Base-by-base conservation (phyloP, 1,140 invertebrate genomes). In the Heliconius congener region DNA sequence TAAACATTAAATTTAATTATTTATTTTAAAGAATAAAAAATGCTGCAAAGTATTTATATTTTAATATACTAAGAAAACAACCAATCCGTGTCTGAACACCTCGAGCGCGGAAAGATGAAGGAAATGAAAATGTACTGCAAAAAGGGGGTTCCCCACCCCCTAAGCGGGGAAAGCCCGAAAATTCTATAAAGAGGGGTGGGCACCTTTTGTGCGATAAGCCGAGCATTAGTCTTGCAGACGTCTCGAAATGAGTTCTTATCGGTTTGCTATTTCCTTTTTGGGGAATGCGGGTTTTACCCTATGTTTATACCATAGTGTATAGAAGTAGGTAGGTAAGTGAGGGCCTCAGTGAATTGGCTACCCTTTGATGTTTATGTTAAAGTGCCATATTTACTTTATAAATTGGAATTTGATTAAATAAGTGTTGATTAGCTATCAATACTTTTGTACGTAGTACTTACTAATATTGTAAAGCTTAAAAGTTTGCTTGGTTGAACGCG, bases 91-190 rank as follows among this genome's bases (percentile, higher is more conserved):
- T 83, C 91, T 88, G 87, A 13, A 11, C 66, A 79, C 85, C 86
- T 90, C 87, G 86, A 90, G 90, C 90, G 90, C 91, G 90, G 91
- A 94, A 94, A 94, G 93, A 94, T 94, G 93, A 94, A 94, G 93
- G 93, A 94, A 94, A 94, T 94, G 93, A 94, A 93, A 93, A 93
- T 93, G 91, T 93, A 92, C 90, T 89, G 91, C 93, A 94, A 93
- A 94, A 94, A 92, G 93, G 91, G 92, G 91, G 87, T 81, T 73
- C 23, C 73, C 80, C 85, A 78, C 82, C 86, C 79, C 86, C 80
- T 81, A 81, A 78, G 82, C 18, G 50, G 79, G 85, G 85, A 84
- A 84, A 84, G 84, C 88, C 88, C 92, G 91, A 94, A 94, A 93
- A 93, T 94, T 94, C 89, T 94, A 90, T 93, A 94, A 90, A 91